Evolutionary conservation across 2,797 vertebrate genomes (phyloP).

Genomic region (Vultur gryphus): DNA sequence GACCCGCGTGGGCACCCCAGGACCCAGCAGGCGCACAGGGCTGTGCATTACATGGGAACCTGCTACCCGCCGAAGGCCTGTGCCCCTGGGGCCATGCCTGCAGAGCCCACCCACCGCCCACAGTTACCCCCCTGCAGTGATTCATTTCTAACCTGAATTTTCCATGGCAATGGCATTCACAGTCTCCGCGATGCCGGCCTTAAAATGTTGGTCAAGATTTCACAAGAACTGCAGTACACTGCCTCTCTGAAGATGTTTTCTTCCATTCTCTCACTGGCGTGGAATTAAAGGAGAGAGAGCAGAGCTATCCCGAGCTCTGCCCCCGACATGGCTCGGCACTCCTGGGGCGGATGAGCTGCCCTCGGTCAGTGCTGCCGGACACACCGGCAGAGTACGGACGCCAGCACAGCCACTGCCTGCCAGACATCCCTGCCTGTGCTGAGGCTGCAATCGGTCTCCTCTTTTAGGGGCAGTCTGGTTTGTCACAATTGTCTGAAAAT

Average conservation of each 20-base stretch:
- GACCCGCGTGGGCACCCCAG: rapidly evolving
- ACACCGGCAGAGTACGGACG: neutral
- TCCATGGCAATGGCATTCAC: neutral
- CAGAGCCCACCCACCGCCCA: neutral
- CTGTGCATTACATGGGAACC: neutral
- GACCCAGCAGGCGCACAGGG: too few relatives aligned
- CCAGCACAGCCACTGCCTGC: neutral
- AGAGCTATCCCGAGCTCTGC: neutral
- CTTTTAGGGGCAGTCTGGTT: neutral
- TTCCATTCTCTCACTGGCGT: neutral
- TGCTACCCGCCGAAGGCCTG: rapidly evolving
- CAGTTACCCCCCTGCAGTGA: rapidly evolving
- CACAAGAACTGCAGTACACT: neutral
- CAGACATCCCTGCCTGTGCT: neutral
- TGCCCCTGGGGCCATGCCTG: neutral
- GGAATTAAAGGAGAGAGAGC: neutral
- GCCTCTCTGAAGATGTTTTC: neutral
- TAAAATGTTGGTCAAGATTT: neutral
- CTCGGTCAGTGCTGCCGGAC: neutral
- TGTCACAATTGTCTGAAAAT: neutral
- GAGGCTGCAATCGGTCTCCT: neutral
- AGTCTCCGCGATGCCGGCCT: neutral
- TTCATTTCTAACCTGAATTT: neutral
- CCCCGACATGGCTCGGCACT: rapidly evolving
- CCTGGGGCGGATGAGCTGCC: rapidly evolving